phyloP scores from a whole-genome alignment of 1,140 invertebrate genomes.

The Zaprionus taronus region DNA sequence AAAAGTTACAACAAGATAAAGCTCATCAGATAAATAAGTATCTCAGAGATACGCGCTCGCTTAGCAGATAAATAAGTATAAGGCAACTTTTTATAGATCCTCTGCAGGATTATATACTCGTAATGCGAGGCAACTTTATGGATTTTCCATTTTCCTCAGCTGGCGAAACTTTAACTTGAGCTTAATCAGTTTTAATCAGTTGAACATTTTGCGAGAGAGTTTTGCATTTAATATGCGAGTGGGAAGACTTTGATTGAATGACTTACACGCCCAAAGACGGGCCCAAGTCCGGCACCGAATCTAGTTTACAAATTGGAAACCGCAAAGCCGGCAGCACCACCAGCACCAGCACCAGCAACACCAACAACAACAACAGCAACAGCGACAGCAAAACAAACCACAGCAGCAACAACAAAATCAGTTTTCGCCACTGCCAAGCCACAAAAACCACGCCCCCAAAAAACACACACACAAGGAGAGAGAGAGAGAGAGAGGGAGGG shows the following conservation, averaged over 20 bases:
- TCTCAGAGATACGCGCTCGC: slow-evolving; percentile 8
- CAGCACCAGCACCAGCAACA: slow-evolving; percentile 45
- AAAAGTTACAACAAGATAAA: slow-evolving; percentile 40
- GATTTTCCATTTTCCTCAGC: not conserved
- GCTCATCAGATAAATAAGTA: slow-evolving; percentile 34
- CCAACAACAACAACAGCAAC: slow-evolving; percentile 9
- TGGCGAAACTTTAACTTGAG: not conserved
- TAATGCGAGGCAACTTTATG: not conserved
- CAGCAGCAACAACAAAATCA: slow-evolving; percentile 53
- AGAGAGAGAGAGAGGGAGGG: not conserved
- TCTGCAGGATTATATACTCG: not conserved
- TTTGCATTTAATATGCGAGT: slow-evolving; percentile 1
- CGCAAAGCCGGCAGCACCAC: slow-evolving; percentile 57
- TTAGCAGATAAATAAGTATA: not conserved
- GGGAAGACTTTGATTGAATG: slow-evolving; percentile 62
- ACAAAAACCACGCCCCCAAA: slow-evolving; percentile 39
- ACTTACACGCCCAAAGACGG: slow-evolving; percentile 48
- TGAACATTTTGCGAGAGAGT: not conserved
- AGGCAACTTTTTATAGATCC: not conserved
- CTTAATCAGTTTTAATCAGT: slow-evolving; percentile 4
- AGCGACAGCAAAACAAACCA: slow-evolving; percentile 18
- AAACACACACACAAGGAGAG: slow-evolving; percentile 19
- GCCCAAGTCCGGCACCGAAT: slow-evolving; percentile 48
- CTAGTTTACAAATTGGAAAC: slow-evolving; percentile 71
- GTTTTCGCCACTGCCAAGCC: slow-evolving; percentile 47